Evolutionary conservation across 1,140 invertebrate genomes (phyloP).

Genomic region (Drosophila subpulchrella): DNA sequence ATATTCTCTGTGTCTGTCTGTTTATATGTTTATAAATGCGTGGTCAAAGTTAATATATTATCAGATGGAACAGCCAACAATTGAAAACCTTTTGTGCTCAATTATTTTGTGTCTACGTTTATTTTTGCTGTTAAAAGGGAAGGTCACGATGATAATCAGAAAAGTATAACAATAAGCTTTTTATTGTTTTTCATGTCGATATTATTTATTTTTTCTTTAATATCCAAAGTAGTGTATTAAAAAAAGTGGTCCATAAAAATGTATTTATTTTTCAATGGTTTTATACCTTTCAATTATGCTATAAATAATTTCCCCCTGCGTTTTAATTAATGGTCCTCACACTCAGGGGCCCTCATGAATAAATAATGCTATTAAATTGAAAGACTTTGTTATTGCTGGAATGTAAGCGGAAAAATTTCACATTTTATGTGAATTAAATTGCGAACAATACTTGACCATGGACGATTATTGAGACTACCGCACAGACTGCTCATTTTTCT

Average conservation of each 20-base stretch:
- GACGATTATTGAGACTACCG: background rate
- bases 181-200: background rate
- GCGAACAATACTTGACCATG: background rate
- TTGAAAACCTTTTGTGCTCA: constrained; percentile 25
- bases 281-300: constrained; percentile 54
- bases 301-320: constrained; percentile 53
- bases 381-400: constrained; percentile 13
- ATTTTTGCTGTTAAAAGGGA: background rate
- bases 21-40: constrained; percentile 4
- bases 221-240: background rate
- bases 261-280: background rate
- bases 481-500: background rate
- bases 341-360: constrained; percentile 26
- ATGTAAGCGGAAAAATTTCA: background rate
- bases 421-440: constrained; percentile 36
- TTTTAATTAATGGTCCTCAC: constrained; percentile 60
- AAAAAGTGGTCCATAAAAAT: background rate
- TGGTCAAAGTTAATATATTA: constrained; percentile 25
- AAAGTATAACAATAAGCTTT: background rate
- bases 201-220: background rate
- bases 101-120: constrained; percentile 18
- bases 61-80: constrained; percentile 27
- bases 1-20: constrained; percentile 9
- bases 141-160: background rate
- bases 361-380: constrained; percentile 57